Evolutionary conservation across 2,113 vertebrate genomes (phyloP), one percentile per base, ranked within the genome.

Genomic region (Rhizomys pruinosus): DNA sequence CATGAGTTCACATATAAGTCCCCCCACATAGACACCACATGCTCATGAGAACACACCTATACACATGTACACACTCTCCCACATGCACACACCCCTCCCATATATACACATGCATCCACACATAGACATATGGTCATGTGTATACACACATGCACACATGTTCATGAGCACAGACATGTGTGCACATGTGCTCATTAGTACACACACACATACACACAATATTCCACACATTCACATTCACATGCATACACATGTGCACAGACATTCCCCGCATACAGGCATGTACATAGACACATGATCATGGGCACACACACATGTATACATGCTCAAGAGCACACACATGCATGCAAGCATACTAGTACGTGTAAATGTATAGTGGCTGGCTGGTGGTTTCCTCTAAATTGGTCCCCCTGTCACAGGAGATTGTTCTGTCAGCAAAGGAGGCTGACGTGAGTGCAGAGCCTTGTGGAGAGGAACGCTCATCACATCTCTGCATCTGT

Each of bases 381-480:
- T 81, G 39, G 44, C 37, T 11, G 16, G 22, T 37, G 68, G 10
- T 5, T 64, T 90, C 69, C 39, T 42, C 91, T 87, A 90, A 79
- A 84, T 87, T 39, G 19, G 22, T 47, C 22, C 22, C 81, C 37
- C 68, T 95, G 37, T 90, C 64, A 52, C 3, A 32, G 55, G 16
- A 59, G 25, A 76, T 95, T 79, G 69, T 71, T 86, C 92, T 96
- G 68, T 52, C 82, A 86, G 1, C 61, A 57, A 76, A 88, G 66
- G 59, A 92, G 57, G 37, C 68, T 42, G 71, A 74, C 20, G 20
- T 25, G 71, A 87, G 74, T 39, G 81, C 6, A 42, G 39, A 87
- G 34, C 20, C 42, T 77, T n/a, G 68, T 34, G 22, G 82, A 80
- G 47, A 93, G 39, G 47, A n/a, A 57, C 2, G 27, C 3, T 86